Percentiles rank a stretch among this genome's conserved stretches.
Conservation (phyloP, 2,113 vertebrate genomes). For the Herpailurus yagouaroundi region DNA sequence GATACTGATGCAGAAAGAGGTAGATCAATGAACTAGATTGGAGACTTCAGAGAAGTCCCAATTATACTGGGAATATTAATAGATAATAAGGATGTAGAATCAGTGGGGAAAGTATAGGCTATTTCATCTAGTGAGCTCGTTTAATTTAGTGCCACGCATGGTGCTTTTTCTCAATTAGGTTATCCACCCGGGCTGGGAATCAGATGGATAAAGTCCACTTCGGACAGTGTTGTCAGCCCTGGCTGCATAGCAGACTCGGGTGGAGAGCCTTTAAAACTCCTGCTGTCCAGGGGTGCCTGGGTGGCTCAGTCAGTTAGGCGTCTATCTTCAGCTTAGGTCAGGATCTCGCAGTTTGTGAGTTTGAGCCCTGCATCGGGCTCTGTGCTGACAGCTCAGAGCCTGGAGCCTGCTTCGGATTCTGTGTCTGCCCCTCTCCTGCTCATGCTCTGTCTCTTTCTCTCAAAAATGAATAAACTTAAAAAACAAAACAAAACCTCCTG, state of each 20-base stretch:
- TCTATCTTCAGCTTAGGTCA: too few species aligned
- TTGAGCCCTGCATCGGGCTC: too few species aligned
- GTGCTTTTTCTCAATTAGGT: background rate
- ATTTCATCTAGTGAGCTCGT: background rate
- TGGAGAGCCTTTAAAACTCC: background rate
- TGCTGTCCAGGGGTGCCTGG: too few species aligned
- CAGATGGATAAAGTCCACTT: background rate
- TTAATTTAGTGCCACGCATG: background rate
- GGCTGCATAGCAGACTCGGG: background rate
- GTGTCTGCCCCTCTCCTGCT: too few species aligned
- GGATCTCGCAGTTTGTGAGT: too few species aligned
- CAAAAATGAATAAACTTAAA: too few species aligned
- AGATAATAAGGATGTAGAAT: background rate
- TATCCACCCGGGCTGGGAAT: background rate
- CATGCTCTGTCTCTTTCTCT: too few species aligned
- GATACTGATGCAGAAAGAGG: background rate
- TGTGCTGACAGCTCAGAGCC: too few species aligned
- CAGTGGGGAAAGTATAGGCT: background rate
- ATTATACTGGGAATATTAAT: background rate
- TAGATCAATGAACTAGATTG: background rate
- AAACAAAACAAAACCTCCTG: background rate
- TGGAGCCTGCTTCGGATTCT: too few species aligned
- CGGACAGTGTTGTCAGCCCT: background rate
- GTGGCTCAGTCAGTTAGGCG: too few species aligned
- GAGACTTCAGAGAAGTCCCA: background rate